These are phyloP conservation scores for Holothuria glaberrima DNA, from an alignment of 35 echinoderm and acorn worm genomes.

Conservation along the genomic window DNA sequence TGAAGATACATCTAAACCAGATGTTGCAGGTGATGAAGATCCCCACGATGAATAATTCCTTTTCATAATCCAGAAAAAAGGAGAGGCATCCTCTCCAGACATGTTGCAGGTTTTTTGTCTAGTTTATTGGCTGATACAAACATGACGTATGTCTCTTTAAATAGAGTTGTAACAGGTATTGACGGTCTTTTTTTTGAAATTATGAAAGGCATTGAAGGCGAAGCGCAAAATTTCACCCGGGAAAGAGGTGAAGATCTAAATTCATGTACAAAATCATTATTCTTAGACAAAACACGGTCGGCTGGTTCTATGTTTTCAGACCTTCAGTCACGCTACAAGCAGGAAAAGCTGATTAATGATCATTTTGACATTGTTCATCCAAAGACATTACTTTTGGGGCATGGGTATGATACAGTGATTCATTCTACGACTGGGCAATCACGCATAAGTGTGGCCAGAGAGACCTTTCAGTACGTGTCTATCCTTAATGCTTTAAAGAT, in stretches of 20 bases:
- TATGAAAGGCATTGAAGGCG: no score
- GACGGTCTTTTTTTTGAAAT: no score
- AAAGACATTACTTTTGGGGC: neutral
- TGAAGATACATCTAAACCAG: no score
- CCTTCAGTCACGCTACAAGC: conserved; percentile 1
- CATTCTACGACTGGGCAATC: neutral
- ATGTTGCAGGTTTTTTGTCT: conserved; percentile 17
- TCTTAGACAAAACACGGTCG: no score
- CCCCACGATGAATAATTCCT: no score
- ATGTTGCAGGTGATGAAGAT: no score
- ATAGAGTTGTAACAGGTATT: neutral
- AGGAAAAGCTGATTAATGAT: neutral
- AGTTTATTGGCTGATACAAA: neutral
- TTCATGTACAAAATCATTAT: no score
- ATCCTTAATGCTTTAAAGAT: neutral
- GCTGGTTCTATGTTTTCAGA: neutral
- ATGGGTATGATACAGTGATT: neutral
- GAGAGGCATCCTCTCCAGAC: neutral
- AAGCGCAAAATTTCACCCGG: no score
- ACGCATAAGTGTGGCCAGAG: neutral
- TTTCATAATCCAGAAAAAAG: no score
- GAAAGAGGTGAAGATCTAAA: no score
- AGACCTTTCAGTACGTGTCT: conserved; percentile 33
- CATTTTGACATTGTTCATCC: neutral
- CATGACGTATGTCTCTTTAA: conserved; percentile 22